Conservation (phyloP, 1,140 invertebrate species). For the Xylocopa sonorina region DNA sequence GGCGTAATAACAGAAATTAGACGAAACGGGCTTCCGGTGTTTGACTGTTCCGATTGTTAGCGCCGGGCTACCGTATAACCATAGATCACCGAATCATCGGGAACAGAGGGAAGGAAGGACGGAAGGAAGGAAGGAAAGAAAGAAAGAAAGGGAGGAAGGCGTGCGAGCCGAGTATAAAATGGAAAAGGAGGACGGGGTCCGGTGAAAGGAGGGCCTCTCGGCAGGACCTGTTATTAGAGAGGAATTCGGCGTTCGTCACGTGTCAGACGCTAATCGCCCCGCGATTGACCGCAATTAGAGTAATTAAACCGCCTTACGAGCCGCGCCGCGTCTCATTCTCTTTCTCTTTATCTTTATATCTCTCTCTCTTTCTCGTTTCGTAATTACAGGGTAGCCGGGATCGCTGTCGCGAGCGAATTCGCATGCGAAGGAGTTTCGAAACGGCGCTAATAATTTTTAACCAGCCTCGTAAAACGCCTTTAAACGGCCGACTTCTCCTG, state of each 20-base stretch:
- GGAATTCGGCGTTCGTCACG: slow-evolving; percentile 20
- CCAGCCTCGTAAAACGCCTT: neutral
- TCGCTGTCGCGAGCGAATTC: neutral
- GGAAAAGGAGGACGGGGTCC: neutral
- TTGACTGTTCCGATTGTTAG: slow-evolving; percentile 42
- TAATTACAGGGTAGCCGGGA: neutral
- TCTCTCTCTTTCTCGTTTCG: too few relatives aligned
- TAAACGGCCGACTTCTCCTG: neutral
- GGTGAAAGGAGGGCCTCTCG: slow-evolving; percentile 1
- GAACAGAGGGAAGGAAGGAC: neutral
- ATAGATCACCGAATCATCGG: slow-evolving; percentile 38
- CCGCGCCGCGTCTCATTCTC: neutral
- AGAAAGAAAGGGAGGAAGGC: neutral
- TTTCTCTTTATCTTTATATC: too few relatives aligned
- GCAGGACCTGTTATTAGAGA: slow-evolving; percentile 43
- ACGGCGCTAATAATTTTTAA: neutral
- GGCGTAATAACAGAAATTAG: slow-evolving; percentile 64
- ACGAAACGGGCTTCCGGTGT: slow-evolving; percentile 50
- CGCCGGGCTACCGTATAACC: slow-evolving; percentile 56
- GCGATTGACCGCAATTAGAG: slow-evolving; percentile 36
- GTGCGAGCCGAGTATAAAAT: too few relatives aligned
- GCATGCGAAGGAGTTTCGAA: neutral
- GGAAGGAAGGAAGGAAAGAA: neutral
- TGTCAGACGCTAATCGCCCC: slow-evolving; percentile 30
- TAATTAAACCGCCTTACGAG: slow-evolving; percentile 7